A percentile compares a stretch with the other conserved stretches of the same genome.
These are phyloP conservation scores for Sylvia atricapilla DNA, from an alignment of 2,113 vertebrate genomes.

Conservation along the genomic window DNA sequence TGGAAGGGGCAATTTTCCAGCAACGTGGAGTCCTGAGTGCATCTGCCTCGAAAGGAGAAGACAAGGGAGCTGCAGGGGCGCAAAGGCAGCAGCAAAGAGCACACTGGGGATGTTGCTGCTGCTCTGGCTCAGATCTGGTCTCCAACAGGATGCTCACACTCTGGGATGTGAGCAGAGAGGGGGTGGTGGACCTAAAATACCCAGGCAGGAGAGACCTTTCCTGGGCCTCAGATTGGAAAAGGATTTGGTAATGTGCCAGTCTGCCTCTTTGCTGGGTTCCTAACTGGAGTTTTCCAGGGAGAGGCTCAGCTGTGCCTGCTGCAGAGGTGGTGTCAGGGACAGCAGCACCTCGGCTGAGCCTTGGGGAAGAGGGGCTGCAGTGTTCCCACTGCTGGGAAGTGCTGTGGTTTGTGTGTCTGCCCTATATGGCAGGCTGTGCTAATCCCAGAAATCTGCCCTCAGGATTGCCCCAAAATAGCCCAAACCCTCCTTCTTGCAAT, in stretches of 20 bases:
- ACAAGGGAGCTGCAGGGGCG: neutral
- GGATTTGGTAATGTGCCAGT: neutral
- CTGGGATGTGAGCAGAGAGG: neutral
- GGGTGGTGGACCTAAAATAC: neutral
- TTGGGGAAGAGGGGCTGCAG: neutral
- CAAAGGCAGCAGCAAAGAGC: neutral
- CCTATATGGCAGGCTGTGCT: neutral
- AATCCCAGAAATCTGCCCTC: neutral
- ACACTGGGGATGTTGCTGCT: fast-evolving
- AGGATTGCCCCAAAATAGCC: neutral
- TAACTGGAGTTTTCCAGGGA: neutral
- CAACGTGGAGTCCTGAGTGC: neutral
- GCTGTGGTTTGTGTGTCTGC: neutral
- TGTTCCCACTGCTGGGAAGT: neutral
- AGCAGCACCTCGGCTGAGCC: neutral
- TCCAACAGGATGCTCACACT: too few species aligned
- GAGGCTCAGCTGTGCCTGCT: neutral
- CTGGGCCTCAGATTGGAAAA: neutral
- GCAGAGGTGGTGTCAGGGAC: neutral
- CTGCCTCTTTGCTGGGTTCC: neutral
- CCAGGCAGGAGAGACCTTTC: neutral
- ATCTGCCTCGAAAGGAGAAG: neutral
- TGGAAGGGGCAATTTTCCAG: neutral
- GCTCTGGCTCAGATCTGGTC: neutral
- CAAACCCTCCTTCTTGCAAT: neutral